phyloP scores from a whole-genome alignment of 1,140 invertebrate species.

The Leptonema lineaticorne region DNA sequence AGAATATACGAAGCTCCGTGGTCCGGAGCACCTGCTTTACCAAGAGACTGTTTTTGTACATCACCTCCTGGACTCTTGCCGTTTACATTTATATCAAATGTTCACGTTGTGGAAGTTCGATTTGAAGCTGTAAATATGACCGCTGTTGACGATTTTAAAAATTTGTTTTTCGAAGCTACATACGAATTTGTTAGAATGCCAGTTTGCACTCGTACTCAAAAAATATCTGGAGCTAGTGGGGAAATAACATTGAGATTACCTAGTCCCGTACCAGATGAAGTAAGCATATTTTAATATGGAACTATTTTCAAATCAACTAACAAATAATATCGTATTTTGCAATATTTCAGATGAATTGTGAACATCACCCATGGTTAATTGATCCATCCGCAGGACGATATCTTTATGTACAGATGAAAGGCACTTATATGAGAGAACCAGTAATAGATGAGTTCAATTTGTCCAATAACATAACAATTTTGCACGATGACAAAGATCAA shows the following conservation, averaged over 20 bases:
- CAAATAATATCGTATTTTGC: neutral
- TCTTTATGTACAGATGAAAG: conserved; percentile 70
- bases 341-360: conserved; percentile 68
- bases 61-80: conserved; percentile 53
- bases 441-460: conserved; percentile 54
- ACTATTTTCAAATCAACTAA: no score
- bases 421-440: conserved; percentile 60
- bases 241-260: conserved; percentile 66
- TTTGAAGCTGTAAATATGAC: conserved; percentile 81
- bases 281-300: no score
- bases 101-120: conserved; percentile 76
- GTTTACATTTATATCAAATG: conserved; percentile 75
- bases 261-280: conserved; percentile 63
- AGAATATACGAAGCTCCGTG: conserved; percentile 74
- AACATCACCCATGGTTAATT: conserved; percentile 76
- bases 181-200: conserved; percentile 77
- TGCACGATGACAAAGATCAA: conserved; percentile 54
- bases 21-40: conserved; percentile 61
- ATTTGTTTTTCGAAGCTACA: conserved; percentile 79
- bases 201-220: conserved; percentile 64
- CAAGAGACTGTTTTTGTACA: conserved; percentile 64
- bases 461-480: conserved; percentile 54
- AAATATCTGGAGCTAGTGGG: conserved; percentile 73
- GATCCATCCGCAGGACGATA: conserved; percentile 69
- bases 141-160: conserved; percentile 78